phyloP scores from a whole-genome alignment of 64 coral and sea anemone species.

The Dendronephthya gigantea region DNA sequence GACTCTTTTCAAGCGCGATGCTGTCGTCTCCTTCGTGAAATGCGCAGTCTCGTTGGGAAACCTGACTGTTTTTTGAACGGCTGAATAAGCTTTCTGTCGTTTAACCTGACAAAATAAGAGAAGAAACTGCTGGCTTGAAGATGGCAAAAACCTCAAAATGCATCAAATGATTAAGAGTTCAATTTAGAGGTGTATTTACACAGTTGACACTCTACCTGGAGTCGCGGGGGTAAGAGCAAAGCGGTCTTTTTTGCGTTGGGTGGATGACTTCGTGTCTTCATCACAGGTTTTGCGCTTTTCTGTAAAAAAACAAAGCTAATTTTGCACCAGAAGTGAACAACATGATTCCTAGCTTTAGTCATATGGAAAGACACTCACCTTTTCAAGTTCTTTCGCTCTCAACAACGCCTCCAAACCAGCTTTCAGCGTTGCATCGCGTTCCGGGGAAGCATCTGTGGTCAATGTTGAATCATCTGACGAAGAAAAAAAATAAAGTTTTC shows the following conservation, averaged over 20 bases:
- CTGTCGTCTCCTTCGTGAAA: background rate
- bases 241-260: constrained; percentile 24
- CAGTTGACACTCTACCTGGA: constrained; percentile 18
- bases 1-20: background rate
- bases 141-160: background rate
- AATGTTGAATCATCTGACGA: background rate
- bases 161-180: background rate
- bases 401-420: constrained; percentile 68
- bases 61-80: background rate
- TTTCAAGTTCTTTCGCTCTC: constrained; percentile 42
- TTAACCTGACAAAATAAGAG: background rate
- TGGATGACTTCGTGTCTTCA: background rate
- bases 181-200: too few relatives aligned
- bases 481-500: too few relatives aligned
- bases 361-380: background rate
- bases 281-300: constrained; percentile 8
- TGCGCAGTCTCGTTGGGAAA: background rate
- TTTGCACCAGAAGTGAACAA: background rate
- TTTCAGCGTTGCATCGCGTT: constrained; percentile 66
- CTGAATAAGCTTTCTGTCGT: background rate
- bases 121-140: background rate
- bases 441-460: constrained; percentile 58
- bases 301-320: background rate
- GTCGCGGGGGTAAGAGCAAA: constrained; percentile 21
- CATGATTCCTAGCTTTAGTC: background rate